Evolutionary conservation across 2,888 invertebrate species (phyloP), one percentile per base, ranked within the genome.

Genomic region (Callinectes sapidus): DNA sequence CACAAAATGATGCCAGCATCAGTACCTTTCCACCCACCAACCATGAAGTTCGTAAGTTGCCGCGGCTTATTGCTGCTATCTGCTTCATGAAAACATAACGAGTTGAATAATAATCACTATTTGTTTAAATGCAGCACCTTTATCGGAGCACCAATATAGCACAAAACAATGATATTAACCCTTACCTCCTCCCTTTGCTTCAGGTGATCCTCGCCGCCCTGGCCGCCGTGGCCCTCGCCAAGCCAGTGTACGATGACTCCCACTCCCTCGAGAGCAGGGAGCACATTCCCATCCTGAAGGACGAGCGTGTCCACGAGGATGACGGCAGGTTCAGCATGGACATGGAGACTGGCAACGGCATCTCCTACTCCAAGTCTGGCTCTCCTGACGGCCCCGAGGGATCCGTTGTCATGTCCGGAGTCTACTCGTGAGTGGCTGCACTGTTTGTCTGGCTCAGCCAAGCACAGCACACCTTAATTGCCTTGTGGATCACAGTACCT

Each of bases 321-420:
- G 92, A 92, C 87, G 94, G 94, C 13, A 93, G 85, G 39, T 94
- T 91, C 93, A 94, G 61, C 91, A 81, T 93, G 85, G 94, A 94
- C 42, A 66, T 94, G 39, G 93, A 93, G 87, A 92, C 94, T 42
- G 94, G 90, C 32, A 92, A 94, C 71, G 94, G 93, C 35, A 93
- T 94, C 89, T 18, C 10, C 14, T 32, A 87, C 77, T 48, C 90
- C 18, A 35, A 90, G 66, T n/a, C 87, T 61, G 92, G 92, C 14
- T 48, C 87, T 87, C 92, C 92, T 32, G 91, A 28, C 42, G 91
- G 93, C 18, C 81, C 85, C 55, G 89, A 93, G 3, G 91, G 85
- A 55, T 48, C 89, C 77, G 91, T 92, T 18, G 90, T 92, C 48
- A 66, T 61, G 32, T 85, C 92, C 66, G 92, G 92, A 90, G 86